Evolutionary conservation across 2,113 vertebrate species (phyloP), one percentile per base, ranked within the genome.

Genomic region (Phocoena sinus): DNA sequence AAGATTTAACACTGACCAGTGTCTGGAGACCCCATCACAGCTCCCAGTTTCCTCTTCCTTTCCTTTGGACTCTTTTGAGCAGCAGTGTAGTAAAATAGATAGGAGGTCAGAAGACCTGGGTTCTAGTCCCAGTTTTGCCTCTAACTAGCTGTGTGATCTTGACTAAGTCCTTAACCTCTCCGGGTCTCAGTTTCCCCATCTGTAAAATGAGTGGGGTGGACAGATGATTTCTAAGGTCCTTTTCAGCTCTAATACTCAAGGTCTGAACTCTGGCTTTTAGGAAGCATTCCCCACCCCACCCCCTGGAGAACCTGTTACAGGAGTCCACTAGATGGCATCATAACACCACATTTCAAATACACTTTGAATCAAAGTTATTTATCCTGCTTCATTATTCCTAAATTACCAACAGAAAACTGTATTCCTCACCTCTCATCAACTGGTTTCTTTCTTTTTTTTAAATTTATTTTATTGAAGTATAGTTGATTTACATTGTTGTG

Each of bases 301-400:
- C 53, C 21, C 77, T 58, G 77, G 21, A 79, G 28, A 50, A 95
- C 38, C 20, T 93, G 58, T 41, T 38, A 95, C 2, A 79, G 31
- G 26, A 33, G 4, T 65, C 97, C 98, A 97, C 97, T 97, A 98
- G 98, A 95, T 98, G 98, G 98, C 98, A 98, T 84, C 91, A 91
- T 58, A 97, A 85, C 47, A 94, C 33, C 31, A 50, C 1, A 21
- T 58, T 76, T 1, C 1, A 92, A 92, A 83, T 83, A 95, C 6
- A 89, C 23, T 85, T 31, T 23, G 3, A 44, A 31, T 38, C 63
- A 47, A 25, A 36, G 36, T 79, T 38, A 25, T 10, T 47, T 9
- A 50, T 18, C 2, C 1, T 9, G 56, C 25, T n/a, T 85, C 1
- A 7, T 94, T 88, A 85, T 3, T 67, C 14, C 18, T 82, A 20